These are phyloP conservation scores for Heliconius nattereri DNA, from an alignment of 1,140 invertebrate genomes.

Conservation along the genomic window DNA sequence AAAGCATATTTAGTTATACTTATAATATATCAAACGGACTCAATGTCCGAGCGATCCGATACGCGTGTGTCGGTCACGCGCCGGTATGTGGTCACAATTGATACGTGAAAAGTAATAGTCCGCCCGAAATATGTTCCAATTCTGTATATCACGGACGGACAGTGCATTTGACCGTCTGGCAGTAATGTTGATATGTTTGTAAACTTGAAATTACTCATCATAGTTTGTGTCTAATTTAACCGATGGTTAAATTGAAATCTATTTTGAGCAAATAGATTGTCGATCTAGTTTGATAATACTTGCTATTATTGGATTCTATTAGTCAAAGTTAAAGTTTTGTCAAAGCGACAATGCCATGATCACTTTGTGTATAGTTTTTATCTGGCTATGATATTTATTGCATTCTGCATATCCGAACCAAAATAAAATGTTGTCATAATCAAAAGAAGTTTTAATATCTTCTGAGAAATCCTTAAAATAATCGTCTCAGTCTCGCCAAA, in stretches of 20 bases:
- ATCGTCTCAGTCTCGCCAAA: too few relatives aligned
- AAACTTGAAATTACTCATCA: not conserved
- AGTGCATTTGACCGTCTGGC: not conserved
- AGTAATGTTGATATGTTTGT: not conserved
- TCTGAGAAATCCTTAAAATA: too few relatives aligned
- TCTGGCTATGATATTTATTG: too few relatives aligned
- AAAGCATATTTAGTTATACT: not conserved
- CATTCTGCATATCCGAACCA: too few relatives aligned
- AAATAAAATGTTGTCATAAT: too few relatives aligned
- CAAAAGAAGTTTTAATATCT: too few relatives aligned
- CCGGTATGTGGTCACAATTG: not conserved
- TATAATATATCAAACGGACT: not conserved
- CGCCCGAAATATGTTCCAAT: not conserved
- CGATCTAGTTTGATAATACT: too few relatives aligned
- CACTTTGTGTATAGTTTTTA: too few relatives aligned
- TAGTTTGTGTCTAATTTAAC: too few relatives aligned
- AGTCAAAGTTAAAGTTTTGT: too few relatives aligned
- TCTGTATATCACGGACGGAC: not conserved
- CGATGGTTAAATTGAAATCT: not conserved
- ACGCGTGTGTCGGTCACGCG: not conserved
- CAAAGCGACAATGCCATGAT: too few relatives aligned
- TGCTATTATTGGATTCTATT: too few relatives aligned
- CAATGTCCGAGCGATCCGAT: not conserved
- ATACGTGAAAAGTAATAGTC: conserved; percentile 1
- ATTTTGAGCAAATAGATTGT: not conserved